Evolutionary conservation across 2,113 vertebrate genomes (phyloP).

Genomic region (Enhydra lutris): DNA sequence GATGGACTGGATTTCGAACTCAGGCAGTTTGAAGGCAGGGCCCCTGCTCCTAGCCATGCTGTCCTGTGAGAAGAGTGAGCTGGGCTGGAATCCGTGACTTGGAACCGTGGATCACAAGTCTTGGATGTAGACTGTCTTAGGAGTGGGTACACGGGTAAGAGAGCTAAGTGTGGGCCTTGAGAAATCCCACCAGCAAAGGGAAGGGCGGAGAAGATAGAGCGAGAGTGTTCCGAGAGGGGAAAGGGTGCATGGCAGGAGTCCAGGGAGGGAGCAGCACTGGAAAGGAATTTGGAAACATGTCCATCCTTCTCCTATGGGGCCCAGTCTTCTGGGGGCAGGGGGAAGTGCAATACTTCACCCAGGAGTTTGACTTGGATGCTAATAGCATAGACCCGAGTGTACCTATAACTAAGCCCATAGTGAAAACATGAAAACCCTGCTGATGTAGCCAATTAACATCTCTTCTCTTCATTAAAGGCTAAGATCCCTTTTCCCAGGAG

Average conservation of each 20-base stretch:
- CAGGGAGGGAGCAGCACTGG: neutral
- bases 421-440: neutral
- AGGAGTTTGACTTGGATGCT: neutral
- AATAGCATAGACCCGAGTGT: neutral
- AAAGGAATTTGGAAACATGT: neutral
- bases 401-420: neutral
- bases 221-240: neutral
- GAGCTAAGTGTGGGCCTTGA: neutral
- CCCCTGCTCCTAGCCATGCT: neutral
- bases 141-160: neutral
- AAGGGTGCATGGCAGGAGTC: neutral
- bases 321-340: neutral
- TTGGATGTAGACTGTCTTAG: neutral
- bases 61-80: neutral
- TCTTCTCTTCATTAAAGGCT: neutral
- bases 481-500: neutral
- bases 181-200: neutral
- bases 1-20: neutral
- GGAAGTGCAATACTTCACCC: neutral
- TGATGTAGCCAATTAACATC: neutral
- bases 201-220: neutral
- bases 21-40: no score
- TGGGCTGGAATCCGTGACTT: no score
- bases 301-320: neutral
- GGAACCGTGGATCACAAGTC: neutral